Base-by-base conservation (phyloP, 2,888 invertebrate genomes). In the Lathronympha strigana region DNA sequence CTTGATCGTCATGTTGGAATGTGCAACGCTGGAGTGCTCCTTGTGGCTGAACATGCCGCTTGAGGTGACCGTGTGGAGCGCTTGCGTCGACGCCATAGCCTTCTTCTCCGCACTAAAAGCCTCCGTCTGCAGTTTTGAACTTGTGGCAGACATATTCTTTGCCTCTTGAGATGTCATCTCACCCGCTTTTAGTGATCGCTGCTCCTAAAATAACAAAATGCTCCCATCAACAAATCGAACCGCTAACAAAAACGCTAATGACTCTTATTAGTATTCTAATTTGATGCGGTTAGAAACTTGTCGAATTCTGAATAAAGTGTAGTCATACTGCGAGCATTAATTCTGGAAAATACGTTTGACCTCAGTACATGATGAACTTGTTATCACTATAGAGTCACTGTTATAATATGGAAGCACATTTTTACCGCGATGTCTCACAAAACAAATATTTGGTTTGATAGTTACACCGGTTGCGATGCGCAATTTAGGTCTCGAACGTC, bases 141-240 rank as follows among this genome's bases (percentile, higher is more conserved):
- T 95, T 45, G 96, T 94, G 50, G 97, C 95, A 63, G 96, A 95
- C 90, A 97, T 94, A 83, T 96, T 97, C 82, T 96, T 96, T 73
- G 95, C 95, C 83, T 97, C 97, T 83, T 97, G 96, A 76, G 97
- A 96, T 61, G 96, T 95, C 61, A 97, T 92, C 82, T 97, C 97
- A 63, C 96, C 96, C 61, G 96, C 94, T 86, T 96, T 96, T 72
- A 98, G 86, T 60, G 96, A 96, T 77, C 96, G 94, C 76, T 96
- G 96, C 89, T 97, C 97, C 97, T 97, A 92, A 73, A 90, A 90
- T 63, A 67, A 58, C 66, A 71, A 69, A 66, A 53, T 33, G 6
- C 54, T 28, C 23, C n/a, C 38, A 54, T 66, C 31, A 66, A 49
- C 40, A 61, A 53, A 66, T 54, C 54, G 45, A 61, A 66, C 13